Conservation (phyloP, 2,797 vertebrate genomes). For the Gymnothorax javanicus region DNA sequence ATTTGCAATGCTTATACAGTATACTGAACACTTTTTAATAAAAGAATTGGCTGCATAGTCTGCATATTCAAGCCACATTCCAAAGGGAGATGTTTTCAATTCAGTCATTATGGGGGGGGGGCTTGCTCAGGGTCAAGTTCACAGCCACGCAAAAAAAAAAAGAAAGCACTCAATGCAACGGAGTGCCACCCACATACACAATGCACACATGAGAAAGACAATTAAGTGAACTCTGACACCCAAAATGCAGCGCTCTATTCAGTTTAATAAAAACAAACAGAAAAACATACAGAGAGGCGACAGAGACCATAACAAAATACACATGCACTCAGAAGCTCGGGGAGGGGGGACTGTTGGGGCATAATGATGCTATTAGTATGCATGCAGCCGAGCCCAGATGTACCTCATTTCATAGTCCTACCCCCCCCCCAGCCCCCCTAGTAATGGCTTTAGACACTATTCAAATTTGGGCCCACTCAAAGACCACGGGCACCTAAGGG, state of each 20-base stretch:
- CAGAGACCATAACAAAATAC: constrained; percentile 88
- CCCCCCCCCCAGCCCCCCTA: constrained; percentile 69
- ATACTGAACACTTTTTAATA: not conserved
- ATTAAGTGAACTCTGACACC: constrained; percentile 86
- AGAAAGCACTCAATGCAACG: constrained; percentile 84
- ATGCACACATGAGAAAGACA: constrained; percentile 73
- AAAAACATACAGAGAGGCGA: constrained; percentile 78
- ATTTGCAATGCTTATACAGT: constrained; percentile 80
- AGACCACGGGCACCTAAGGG: constrained; percentile 45
- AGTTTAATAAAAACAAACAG: constrained; percentile 73
- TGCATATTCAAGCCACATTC: constrained; percentile 90
- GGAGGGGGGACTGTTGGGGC: no score
- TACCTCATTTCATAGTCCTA: constrained; percentile 89
- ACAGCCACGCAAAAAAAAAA: constrained; percentile 90
- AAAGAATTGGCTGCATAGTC: constrained; percentile 76
- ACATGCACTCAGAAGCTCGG: constrained; percentile 80
- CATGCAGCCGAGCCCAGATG: constrained; percentile 92
- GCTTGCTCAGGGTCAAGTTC: constrained; percentile 94
- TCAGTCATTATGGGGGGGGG: constrained; percentile 96
- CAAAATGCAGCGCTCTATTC: constrained; percentile 89
- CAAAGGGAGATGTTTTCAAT: constrained; percentile 99
- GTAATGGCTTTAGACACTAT: constrained; percentile 73
- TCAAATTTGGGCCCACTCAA: constrained; percentile 63
- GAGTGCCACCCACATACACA: constrained; percentile 79
- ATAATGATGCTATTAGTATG: constrained; percentile 99